phyloP scores from a whole-genome alignment of 2,888 invertebrate genomes.

The Drosophila infuscata region DNA sequence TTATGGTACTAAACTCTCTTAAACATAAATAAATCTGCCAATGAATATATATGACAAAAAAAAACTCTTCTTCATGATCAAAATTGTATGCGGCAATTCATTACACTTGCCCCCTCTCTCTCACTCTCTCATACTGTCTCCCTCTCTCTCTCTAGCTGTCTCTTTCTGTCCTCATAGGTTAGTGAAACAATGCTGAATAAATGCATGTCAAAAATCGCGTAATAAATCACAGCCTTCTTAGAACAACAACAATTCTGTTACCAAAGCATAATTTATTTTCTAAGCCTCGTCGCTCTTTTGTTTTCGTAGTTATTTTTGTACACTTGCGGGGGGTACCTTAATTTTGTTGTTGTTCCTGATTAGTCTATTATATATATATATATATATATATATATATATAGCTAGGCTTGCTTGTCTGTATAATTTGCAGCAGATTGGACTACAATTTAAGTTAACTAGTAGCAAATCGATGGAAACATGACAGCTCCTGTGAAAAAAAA shows the following conservation, averaged over 20 bases:
- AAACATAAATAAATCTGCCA: slow-evolving; percentile 24
- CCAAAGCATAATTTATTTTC: slow-evolving; percentile 69
- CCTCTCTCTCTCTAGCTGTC: too few relatives aligned
- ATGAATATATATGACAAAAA: background rate
- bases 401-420: background rate
- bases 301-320: slow-evolving; percentile 18
- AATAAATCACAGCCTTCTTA: slow-evolving; percentile 67
- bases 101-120: slow-evolving; percentile 28
- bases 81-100: slow-evolving; percentile 48
- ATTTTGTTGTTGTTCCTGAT: background rate
- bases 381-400: background rate
- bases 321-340: background rate
- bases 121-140: background rate
- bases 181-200: slow-evolving; percentile 37
- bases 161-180: background rate
- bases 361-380: background rate
- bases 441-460: background rate
- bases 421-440: background rate
- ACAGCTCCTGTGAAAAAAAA: background rate
- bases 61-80: slow-evolving; percentile 16
- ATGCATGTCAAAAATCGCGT: slow-evolving; percentile 71
- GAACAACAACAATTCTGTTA: slow-evolving; percentile 20
- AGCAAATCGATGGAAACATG: background rate
- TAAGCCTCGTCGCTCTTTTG: slow-evolving; percentile 48
- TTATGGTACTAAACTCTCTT: slow-evolving; percentile 18